phyloP scores from a whole-genome alignment of 2,113 vertebrate genomes.

The Isurus oxyrinchus region DNA sequence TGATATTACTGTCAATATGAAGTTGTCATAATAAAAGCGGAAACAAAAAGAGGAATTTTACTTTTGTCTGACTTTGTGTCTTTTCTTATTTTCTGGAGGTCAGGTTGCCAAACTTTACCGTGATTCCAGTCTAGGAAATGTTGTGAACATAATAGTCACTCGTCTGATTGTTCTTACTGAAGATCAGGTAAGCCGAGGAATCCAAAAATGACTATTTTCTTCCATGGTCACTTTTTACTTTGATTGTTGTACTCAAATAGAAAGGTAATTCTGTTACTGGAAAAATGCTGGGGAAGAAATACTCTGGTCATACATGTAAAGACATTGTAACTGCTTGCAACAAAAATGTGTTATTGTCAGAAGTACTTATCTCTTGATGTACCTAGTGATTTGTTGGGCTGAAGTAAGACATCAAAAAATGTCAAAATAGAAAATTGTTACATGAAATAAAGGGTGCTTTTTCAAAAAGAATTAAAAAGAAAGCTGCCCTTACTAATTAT shows the following conservation, averaged over 20 bases:
- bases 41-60: constrained; percentile 14
- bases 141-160: constrained; percentile 99
- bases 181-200: constrained; percentile 78
- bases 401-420: not conserved
- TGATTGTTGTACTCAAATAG: constrained; percentile 39
- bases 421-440: not conserved
- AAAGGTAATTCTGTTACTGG: not conserved
- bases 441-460: constrained; percentile 7
- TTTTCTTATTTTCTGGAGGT: constrained; percentile 99
- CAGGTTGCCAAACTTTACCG: constrained; percentile 99
- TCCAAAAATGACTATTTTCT: not conserved
- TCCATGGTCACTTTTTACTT: not conserved
- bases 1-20: not conserved
- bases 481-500: constrained; percentile 32
- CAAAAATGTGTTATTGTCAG: not conserved
- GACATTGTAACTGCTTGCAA: constrained; percentile 16
- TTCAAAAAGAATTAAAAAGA: constrained; percentile 21
- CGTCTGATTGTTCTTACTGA: constrained; percentile 94
- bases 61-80: constrained; percentile 98
- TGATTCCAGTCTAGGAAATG: constrained; percentile 99
- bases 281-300: not conserved
- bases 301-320: not conserved
- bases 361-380: not conserved
- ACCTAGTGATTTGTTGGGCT: not conserved
- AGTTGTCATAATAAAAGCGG: not conserved